Conservation (phyloP, 1,140 invertebrate species). For the Drosophila ogumai region DNA sequence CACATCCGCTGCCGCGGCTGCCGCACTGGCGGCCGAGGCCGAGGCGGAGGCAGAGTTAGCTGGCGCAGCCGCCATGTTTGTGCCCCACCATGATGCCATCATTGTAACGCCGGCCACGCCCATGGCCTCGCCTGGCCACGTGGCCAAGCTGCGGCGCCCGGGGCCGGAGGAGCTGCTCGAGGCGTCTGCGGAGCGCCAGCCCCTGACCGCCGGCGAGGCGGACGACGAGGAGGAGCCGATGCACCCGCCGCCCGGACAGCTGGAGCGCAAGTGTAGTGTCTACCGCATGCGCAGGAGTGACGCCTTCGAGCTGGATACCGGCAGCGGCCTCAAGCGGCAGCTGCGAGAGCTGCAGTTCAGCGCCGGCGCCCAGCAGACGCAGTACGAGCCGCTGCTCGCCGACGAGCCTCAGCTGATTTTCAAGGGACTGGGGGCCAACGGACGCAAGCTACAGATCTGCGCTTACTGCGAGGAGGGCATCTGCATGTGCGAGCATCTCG, state of each 20-base stretch:
- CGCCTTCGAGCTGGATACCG: constrained; percentile 61
- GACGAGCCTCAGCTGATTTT: constrained; percentile 79
- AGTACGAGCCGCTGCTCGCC: constrained; percentile 76
- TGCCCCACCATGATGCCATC: constrained; percentile 79
- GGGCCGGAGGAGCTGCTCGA: constrained; percentile 60
- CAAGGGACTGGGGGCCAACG: constrained; percentile 70
- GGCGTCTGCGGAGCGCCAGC: constrained; percentile 60
- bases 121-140: constrained; percentile 82
- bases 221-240: constrained; percentile 70
- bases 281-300: constrained; percentile 83
- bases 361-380: constrained; percentile 63
- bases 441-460: constrained; percentile 74
- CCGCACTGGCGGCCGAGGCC: constrained; percentile 41
- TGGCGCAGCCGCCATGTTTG: constrained; percentile 61
- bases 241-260: constrained; percentile 65
- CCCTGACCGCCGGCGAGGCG: constrained; percentile 56
- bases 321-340: constrained; percentile 59
- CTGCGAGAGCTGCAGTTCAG: constrained; percentile 78
- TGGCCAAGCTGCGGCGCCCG: constrained; percentile 60
- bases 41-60: constrained; percentile 54
- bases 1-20: constrained; percentile 65
- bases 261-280: constrained; percentile 84
- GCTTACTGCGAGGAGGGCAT: constrained; percentile 84
- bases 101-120: constrained; percentile 85
- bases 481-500: constrained; percentile 83